Percentiles rank a stretch among this genome's conserved stretches.
Evolutionary conservation across 1,140 invertebrate species (phyloP).

Genomic region (Hyposmocoma kahamanoa): DNA sequence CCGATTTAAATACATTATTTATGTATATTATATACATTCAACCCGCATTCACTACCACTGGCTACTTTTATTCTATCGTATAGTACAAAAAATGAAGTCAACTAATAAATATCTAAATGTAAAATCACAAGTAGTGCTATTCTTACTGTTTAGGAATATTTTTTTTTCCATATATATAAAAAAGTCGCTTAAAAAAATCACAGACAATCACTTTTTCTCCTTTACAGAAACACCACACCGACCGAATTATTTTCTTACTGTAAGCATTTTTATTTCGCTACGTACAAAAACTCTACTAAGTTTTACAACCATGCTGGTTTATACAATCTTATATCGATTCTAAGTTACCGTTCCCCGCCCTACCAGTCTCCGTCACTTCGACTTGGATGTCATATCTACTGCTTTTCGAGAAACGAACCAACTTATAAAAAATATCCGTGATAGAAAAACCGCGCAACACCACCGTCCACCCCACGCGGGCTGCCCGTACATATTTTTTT

Average conservation of each 20-base stretch:
- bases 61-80: conserved; percentile 46
- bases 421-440: neutral
- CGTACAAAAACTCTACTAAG: conserved; percentile 74
- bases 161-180: conserved; percentile 69
- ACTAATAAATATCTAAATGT: conserved; percentile 71
- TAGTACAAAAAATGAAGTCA: conserved; percentile 67
- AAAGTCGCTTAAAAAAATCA: conserved; percentile 76
- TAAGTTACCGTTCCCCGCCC: conserved; percentile 20
- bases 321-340: conserved; percentile 31
- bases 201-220: conserved; percentile 73
- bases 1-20: conserved; percentile 20
- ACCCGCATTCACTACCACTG: conserved; percentile 48
- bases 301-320: conserved; percentile 74
- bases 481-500: conserved; percentile 43
- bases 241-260: conserved; percentile 57
- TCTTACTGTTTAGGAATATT: conserved; percentile 73
- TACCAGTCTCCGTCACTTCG: conserved; percentile 21
- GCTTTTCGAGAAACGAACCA: neutral
- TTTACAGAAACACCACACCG: conserved; percentile 73
- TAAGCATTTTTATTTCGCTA: conserved; percentile 67
- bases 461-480: conserved; percentile 25
- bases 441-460: neutral
- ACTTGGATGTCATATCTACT: conserved; percentile 12
- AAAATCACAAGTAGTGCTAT: conserved; percentile 76
- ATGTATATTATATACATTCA: conserved; percentile 60